phyloP scores from a whole-genome alignment of 2,113 vertebrate species.

The Rhegmatorhina hoffmannsi region DNA sequence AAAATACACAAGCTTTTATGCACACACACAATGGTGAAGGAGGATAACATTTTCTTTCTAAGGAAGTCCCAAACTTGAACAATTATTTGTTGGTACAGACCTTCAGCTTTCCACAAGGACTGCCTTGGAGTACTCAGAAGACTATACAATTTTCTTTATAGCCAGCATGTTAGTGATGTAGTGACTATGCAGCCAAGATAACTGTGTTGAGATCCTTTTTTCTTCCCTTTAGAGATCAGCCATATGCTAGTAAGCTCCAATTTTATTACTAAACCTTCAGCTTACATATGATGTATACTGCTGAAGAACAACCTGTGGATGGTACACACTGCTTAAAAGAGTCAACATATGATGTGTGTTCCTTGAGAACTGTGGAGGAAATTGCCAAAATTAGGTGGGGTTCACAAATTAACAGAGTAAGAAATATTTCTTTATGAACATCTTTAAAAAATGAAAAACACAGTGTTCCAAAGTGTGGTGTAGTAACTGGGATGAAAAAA shows the following conservation, averaged over 20 bases:
- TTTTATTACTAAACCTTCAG: not conserved
- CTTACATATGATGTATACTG: not conserved
- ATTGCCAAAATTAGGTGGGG: not conserved
- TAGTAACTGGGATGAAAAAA: not conserved
- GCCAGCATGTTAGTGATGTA: not conserved
- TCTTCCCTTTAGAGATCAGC: not conserved
- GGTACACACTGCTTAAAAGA: not conserved
- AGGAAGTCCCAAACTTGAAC: not conserved
- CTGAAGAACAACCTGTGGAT: not conserved
- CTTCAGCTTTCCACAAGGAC: not conserved
- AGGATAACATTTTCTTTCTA: not conserved
- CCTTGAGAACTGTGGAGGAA: not conserved
- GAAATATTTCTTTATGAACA: not conserved
- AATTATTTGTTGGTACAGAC: not conserved
- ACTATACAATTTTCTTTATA: not conserved
- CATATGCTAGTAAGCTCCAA: not conserved
- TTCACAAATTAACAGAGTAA: not conserved
- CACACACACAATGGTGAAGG: not conserved
- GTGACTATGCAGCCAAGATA: fast-evolving
- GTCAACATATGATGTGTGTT: not conserved
- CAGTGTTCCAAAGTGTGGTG: not conserved
- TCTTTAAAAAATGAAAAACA: not conserved
- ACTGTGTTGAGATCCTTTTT: fast-evolving
- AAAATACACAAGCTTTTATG: not conserved
- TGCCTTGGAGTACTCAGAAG: not conserved